A percentile compares a stretch with the other conserved stretches of the same genome.
These are phyloP conservation scores for Varecia variegata DNA, from an alignment of 2,797 vertebrate genomes.

Conservation along the genomic window DNA sequence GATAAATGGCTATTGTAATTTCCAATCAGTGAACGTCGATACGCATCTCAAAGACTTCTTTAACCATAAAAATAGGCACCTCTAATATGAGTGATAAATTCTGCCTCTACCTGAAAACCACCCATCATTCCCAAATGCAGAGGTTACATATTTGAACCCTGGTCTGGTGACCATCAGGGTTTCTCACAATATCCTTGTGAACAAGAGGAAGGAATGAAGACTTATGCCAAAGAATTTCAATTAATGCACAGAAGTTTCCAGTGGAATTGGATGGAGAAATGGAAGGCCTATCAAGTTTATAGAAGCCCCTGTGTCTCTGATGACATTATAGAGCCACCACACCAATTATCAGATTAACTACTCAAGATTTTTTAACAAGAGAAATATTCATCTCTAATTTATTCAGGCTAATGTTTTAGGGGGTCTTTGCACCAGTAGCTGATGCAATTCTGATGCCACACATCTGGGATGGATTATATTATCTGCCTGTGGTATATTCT, in stretches of 20 bases:
- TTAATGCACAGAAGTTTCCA: not conserved
- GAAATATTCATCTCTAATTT: not conserved
- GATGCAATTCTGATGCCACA: not conserved
- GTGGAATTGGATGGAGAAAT: not conserved
- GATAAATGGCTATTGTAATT: not conserved
- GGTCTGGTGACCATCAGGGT: rapidly evolving
- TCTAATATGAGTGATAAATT: not conserved
- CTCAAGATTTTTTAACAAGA: not conserved
- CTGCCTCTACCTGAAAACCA: not conserved
- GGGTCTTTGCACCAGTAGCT: not conserved
- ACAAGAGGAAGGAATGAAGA: not conserved
- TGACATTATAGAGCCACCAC: not conserved
- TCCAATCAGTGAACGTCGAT: not conserved
- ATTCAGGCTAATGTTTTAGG: not conserved
- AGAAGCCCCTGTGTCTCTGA: not conserved
- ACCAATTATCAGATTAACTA: not conserved
- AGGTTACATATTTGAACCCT: not conserved
- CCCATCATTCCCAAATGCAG: not conserved
- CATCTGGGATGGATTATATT: not conserved
- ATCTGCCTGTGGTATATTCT: not conserved
- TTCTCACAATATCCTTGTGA: not conserved
- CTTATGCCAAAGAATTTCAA: not conserved
- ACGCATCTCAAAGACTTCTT: not conserved
- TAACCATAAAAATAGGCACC: not conserved
- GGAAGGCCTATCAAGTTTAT: not conserved